Evolutionary conservation across 2,888 invertebrate genomes (phyloP).

Genomic region (Stratiomys singularior): DNA sequence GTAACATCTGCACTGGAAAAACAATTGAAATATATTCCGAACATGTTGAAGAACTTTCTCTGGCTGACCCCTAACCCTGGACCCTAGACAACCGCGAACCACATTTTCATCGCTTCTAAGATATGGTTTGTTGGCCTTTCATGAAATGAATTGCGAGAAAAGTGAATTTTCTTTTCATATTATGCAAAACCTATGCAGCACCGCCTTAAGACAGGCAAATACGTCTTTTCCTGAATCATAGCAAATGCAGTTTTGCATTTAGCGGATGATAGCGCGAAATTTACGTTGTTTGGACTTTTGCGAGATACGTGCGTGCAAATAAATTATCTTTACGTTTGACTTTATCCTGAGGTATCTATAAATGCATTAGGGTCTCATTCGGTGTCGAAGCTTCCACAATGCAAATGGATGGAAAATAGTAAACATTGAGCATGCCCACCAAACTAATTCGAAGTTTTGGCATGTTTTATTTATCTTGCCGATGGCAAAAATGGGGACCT

Average conservation of each 20-base stretch:
- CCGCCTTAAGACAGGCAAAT: neutral
- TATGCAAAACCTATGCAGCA: conserved; percentile 30
- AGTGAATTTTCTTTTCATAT: conserved; percentile 11
- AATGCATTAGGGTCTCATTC: conserved; percentile 20
- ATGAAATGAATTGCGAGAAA: conserved; percentile 1
- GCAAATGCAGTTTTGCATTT: neutral
- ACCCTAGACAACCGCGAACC: conserved; percentile 24
- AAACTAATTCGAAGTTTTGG: conserved; percentile 26
- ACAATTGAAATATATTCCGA: conserved; percentile 15
- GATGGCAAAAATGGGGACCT: conserved; percentile 48
- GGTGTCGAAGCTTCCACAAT: conserved; percentile 3
- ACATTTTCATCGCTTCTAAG: neutral
- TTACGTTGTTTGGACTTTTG: conserved; percentile 11
- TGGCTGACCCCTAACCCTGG: conserved; percentile 34
- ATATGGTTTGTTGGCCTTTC: neutral
- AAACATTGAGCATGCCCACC: conserved; percentile 17
- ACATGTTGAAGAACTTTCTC: conserved; percentile 33
- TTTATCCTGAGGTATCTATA: conserved; percentile 48
- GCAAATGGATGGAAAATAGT: neutral
- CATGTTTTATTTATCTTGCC: conserved; percentile 29
- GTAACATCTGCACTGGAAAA: conserved; percentile 21
- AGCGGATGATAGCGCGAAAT: neutral
- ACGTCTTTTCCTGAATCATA: neutral
- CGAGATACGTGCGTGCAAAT: conserved; percentile 51
- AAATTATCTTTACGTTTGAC: conserved; percentile 51